Evolutionary conservation across 1,140 invertebrate species (phyloP).

Genomic region (Neelides sp.): DNA sequence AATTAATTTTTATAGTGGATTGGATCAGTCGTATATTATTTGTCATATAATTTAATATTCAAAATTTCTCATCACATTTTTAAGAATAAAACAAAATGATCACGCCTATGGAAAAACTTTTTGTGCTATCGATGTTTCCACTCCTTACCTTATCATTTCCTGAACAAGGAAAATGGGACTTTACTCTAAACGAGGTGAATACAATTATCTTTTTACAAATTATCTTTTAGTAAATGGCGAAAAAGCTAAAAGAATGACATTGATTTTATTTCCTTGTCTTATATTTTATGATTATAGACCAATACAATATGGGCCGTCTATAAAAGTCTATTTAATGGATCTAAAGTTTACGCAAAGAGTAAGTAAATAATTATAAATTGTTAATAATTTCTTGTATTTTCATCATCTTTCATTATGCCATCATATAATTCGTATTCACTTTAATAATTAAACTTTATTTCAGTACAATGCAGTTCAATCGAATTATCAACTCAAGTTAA

Average conservation of each 20-base stretch:
- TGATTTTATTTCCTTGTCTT: neutral
- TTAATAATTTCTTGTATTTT: too few species aligned
- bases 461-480: slow-evolving; percentile 24
- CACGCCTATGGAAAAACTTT: too few species aligned
- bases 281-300: slow-evolving; percentile 18
- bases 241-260: slow-evolving; percentile 1
- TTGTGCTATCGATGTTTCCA: too few species aligned
- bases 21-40: too few species aligned
- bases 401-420: neutral
- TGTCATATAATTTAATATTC: too few species aligned
- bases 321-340: slow-evolving; percentile 34
- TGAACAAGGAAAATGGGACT: slow-evolving; percentile 33
- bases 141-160: slow-evolving; percentile 16
- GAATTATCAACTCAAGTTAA: slow-evolving; percentile 22
- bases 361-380: slow-evolving; percentile 14
- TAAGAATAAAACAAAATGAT: too few species aligned
- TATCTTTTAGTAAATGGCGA: neutral
- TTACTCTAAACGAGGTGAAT: slow-evolving; percentile 24
- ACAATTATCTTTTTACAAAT: neutral
- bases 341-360: slow-evolving; percentile 32
- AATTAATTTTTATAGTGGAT: too few species aligned
- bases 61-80: too few species aligned
- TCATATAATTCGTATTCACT: neutral
- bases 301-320: slow-evolving; percentile 29
- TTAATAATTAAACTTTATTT: slow-evolving; percentile 4